Base-by-base conservation (phyloP, 2,113 vertebrate species). In the Crotophaga sulcirostris region DNA sequence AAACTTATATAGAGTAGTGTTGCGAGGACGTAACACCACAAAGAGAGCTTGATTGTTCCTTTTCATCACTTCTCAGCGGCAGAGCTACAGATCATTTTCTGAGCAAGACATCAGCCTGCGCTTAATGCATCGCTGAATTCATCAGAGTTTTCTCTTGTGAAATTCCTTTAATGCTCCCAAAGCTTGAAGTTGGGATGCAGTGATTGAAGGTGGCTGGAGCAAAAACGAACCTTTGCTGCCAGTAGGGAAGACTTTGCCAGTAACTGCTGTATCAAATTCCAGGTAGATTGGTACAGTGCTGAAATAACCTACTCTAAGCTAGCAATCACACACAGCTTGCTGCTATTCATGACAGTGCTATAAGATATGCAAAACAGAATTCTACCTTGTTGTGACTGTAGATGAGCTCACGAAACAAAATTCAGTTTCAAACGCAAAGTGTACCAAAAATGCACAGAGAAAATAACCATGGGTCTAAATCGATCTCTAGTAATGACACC, bases 91-190 rank as follows among this genome's bases (percentile, higher is more conserved):
- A 80, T 93, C 25, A 67, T 88, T 82, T 91, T 87, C 64, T 85
- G 82, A 94, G 67, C 59, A 86, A 94, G 51, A 63, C 67, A 89
- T 67, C 55, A 70, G 42, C 36, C 67, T 77, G 81, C 80, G 49
- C 78, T 94, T 86, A 90, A 93, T 74, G 67, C 81, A 76, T 62
- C 45, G n/a, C 67, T 93, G 69, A 93, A 94, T 73, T 93, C 62
- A 94, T 94, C 79, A 77, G 67, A 91, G 58, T 66, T 21, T 85
- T 84, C 72, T 72, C 83, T 78, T 78, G 33, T 78, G 42, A 81
- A 45, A 92, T 73, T 3, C 38, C 42, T 67, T 75, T 69, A 90
- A 69, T 68, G 56, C 84, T 84, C 33, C 78, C n/a, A 64, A 47
- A 91, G 24, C 19, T 51, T 93, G 58, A 93, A 70, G 44, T 1